Evolutionary conservation across 2,113 vertebrate species (phyloP).

Genomic region (Heterochromis multidens): DNA sequence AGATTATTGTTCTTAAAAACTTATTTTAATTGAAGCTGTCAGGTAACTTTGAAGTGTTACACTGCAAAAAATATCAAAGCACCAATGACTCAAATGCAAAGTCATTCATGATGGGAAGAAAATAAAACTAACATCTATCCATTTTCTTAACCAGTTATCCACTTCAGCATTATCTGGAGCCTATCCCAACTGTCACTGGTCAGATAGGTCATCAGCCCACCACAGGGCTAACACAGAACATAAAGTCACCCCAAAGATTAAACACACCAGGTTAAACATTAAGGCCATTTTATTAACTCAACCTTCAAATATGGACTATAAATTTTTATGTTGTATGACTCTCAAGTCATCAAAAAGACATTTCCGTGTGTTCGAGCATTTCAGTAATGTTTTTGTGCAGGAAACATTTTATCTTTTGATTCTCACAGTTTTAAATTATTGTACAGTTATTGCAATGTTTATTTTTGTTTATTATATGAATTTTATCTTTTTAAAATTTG

Average conservation of each 20-base stretch:
- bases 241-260: background rate
- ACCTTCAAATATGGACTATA: background rate
- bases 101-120: background rate
- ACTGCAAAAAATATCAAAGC: background rate
- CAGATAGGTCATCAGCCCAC: accelerated
- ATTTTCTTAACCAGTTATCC: background rate
- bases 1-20: background rate
- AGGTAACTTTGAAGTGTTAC: background rate
- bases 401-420: background rate
- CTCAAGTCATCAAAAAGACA: background rate
- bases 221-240: background rate
- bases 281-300: background rate
- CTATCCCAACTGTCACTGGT: background rate
- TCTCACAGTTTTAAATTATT: background rate
- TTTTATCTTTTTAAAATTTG: background rate
- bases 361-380: background rate
- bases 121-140: accelerated
- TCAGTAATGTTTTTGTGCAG: background rate
- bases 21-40: background rate
- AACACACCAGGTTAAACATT: background rate
- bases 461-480: background rate
- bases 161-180: background rate
- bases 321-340: background rate
- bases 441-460: background rate
- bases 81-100: background rate